Evolutionary conservation across 2,888 invertebrate species (phyloP), one percentile per base, ranked within the genome.

Genomic region (Drosophila anomalata): DNA sequence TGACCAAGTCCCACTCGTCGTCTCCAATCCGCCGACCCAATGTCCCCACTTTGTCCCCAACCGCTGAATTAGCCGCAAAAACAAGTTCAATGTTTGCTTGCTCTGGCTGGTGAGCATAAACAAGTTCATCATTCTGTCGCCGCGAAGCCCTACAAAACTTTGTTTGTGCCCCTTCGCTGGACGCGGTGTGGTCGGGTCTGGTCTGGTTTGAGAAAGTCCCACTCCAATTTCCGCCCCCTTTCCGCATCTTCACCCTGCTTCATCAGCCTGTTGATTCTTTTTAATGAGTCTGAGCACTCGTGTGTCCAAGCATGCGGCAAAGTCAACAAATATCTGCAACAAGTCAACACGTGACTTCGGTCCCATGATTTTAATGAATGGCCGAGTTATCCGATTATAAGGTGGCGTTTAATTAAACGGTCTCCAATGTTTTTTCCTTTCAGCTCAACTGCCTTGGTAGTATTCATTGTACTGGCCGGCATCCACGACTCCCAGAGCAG

Each of bases 371-470:
- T 73, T 67, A 67, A 76, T 78, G 75, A 77, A 77, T 79, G 66
- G 57, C 4, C 52, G 31, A 44, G 42, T 48, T 58, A 47, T 14
- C 20, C 20, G 42, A 17, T 44, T 44, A 41, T 53, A 62, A 31
- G 42, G 42, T 57, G 63, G 62, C 42, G 52, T 73, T 73, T 68
- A 56, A 77, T 74, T 72, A 68, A 76, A 57, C 63, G 54, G 14
- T 55, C 31, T 54, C 7, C 20, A 26, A 31, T 50, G 46, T 12
- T 50, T 44, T 51, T 47, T 72, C 87, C 79, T 94, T 94, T 44
- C 93, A 95, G 95, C 93, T 93, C 93, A 91, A 93, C 94, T 91
- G 93, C 93, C 91, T 92, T 94, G 89, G 90, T 94, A 90, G 90
- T 93, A 86, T 92, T 94, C 89, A 91, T 94, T 81, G 90, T 93